Base-by-base conservation (phyloP, 2,888 invertebrate genomes). In the Platycnemis pennipes region DNA sequence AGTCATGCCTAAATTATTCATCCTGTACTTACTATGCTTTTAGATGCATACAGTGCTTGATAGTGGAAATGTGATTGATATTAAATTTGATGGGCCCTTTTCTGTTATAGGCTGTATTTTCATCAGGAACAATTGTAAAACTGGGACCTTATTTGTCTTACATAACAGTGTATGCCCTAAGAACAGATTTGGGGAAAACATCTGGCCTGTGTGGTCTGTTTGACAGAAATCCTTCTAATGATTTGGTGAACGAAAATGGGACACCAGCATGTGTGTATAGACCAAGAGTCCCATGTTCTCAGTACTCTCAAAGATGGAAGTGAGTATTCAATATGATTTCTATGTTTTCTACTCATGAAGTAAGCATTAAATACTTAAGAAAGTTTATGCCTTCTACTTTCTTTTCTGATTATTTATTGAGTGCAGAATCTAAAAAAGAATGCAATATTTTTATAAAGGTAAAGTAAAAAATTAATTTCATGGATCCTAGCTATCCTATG, bases 181-280 rank as follows among this genome's bases (percentile, higher is more conserved):
- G 95, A 11, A 94, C 95, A 26, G 96, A 96, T 94, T 94, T 95
- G 95, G 95, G 95, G 13, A 95, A 95, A 88, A 95, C 95, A n/a
- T 89, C 94, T 31, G 96, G 96, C 22, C 94, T 96, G 0, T 96
- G 96, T 95, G 95, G 95, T 37, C 95, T 95, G 44, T 95, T 95
- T 94, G 95, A 96, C 94, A 94, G 95, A 19, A 95, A 95, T 94
- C 94, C 94, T 8, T 94, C 95, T 8, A 95, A 96, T 95, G 96
- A 96, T 87, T 95, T 95, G 63, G 95, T 95, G 0, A 95, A 95
- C 13, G 95, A 95, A 88, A 95, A 95, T 94, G 95, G 95, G 22
- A 95, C 95, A 94, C 88, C 88, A 69, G 95, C 95, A 31, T 95
- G 95, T 94, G 94, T 86, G 69, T 94, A 94, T 56, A 87, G 94